Evolutionary conservation across 2,797 vertebrate species (phyloP), one percentile per base, ranked within the genome.

Genomic region (Gephyroberyx darwinii): DNA sequence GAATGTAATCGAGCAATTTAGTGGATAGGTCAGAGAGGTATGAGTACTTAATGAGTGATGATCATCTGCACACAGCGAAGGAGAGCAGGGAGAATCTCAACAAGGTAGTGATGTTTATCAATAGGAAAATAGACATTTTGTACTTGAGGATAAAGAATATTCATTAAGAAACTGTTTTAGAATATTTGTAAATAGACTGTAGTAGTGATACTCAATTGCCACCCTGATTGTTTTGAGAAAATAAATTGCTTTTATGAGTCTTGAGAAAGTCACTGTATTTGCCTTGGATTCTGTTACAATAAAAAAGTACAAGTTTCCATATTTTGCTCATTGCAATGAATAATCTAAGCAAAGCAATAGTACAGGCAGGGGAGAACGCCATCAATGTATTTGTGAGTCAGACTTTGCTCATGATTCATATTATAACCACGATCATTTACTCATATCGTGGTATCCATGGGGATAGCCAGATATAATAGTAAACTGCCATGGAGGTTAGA

Each of bases 151-250:
- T 65, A 10, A 47, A 30, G 5, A 69, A 39, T 5, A 13, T 10
- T 41, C 39, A 31, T 60, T 48, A 41, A 33, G 30, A 74, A 61
- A 68, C 51, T 58, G n/a, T 69, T 73, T 80, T 82, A 82, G 67
- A 87, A 77, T 64, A 81, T 53, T 8, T 91, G 90, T 93, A 93
- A 89, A 92, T 92, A 91, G 69, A 72, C 45, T 74, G 72, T 81
- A 68, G 73, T 85, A 67, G 86, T 91, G 76, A 82, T 60, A 69
- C 52, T 69, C 39, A 79, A 67, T 33, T 62, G 54, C 53, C 73
- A 74, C 64, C 51, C 37, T 76, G 43, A 75, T 53, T 81, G 80
- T 57, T 86, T 81, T 86, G 64, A 82, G 58, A 88, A 53, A 92
- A 89, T 88, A 89, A 88, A 88, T 37, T 13, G 39, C 39, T 87